Evolutionary conservation across 2,888 invertebrate species (phyloP).

Genomic region (Cheilosia impressa): DNA sequence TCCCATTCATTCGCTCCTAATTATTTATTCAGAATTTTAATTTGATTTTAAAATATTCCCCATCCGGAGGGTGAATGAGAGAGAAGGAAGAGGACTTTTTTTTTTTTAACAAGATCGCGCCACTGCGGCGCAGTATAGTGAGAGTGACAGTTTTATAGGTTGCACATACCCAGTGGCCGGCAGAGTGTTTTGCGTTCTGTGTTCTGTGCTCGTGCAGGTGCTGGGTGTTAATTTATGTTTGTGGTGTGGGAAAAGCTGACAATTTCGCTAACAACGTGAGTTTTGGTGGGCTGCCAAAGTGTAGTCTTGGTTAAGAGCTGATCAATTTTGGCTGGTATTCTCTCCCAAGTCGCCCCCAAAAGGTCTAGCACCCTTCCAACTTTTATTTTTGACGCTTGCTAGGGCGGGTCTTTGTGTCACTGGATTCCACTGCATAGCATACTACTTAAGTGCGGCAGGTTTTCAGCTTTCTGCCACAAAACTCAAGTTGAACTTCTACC

Average conservation of each 20-base stretch:
- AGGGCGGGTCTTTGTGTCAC: no score
- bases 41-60: slow-evolving; percentile 74
- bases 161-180: background rate
- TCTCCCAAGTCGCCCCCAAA: no score
- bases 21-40: slow-evolving; percentile 76
- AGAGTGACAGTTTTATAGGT: slow-evolving; percentile 54
- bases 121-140: background rate
- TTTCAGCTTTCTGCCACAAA: no score
- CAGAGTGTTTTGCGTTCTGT: background rate
- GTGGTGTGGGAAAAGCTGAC: slow-evolving; percentile 2
- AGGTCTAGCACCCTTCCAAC: no score
- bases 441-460: no score
- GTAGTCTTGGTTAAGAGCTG: no score
- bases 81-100: background rate
- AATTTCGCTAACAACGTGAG: background rate
- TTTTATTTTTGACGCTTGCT: no score
- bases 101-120: slow-evolving; percentile 1
- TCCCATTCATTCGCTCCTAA: slow-evolving; percentile 70
- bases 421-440: no score
- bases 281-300: no score
- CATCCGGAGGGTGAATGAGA: slow-evolving; percentile 19
- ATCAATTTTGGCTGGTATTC: no score
- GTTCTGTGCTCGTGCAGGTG: slow-evolving; percentile 42
- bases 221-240: slow-evolving; percentile 19
- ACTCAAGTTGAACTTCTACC: no score